Percentiles rank a stretch among this genome's conserved stretches.
These are phyloP conservation scores for Aquatica leii DNA, from an alignment of 2,888 invertebrate genomes.

Conservation along the genomic window DNA sequence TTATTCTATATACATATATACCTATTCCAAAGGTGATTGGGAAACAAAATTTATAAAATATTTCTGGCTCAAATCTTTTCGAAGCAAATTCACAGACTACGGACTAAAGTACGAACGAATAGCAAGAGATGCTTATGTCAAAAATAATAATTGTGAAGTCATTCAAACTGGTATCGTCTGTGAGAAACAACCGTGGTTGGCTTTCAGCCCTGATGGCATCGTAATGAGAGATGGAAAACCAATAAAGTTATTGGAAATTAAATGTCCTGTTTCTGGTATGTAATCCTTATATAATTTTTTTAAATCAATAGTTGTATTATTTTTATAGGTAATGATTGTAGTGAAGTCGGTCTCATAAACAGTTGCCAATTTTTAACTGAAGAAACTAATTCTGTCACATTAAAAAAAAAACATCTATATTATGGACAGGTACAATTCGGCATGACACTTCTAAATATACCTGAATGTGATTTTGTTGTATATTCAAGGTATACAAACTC, in stretches of 20 bases:
- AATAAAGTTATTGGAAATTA: constrained; percentile 16
- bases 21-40: constrained; percentile 10
- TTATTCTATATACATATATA: constrained; percentile 16
- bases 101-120: background rate
- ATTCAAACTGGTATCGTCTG: constrained; percentile 13
- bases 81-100: constrained; percentile 9
- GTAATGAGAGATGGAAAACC: constrained; percentile 11
- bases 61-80: constrained; percentile 14
- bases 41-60: background rate
- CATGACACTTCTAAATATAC: constrained; percentile 3
- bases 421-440: constrained; percentile 12
- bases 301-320: too few species aligned
- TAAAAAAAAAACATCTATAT: constrained; percentile 1
- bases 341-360: background rate
- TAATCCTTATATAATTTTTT: too few species aligned
- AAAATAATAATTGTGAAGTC: constrained; percentile 4
- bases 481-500: background rate
- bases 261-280: constrained; percentile 7
- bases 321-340: background rate
- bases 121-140: background rate
- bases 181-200: constrained; percentile 12
- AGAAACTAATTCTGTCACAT: background rate
- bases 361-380: background rate
- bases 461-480: background rate
- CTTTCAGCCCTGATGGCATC: constrained; percentile 12